Conservation (phyloP, 1,140 invertebrate genomes). For the Yoshiicerus persimilis region DNA sequence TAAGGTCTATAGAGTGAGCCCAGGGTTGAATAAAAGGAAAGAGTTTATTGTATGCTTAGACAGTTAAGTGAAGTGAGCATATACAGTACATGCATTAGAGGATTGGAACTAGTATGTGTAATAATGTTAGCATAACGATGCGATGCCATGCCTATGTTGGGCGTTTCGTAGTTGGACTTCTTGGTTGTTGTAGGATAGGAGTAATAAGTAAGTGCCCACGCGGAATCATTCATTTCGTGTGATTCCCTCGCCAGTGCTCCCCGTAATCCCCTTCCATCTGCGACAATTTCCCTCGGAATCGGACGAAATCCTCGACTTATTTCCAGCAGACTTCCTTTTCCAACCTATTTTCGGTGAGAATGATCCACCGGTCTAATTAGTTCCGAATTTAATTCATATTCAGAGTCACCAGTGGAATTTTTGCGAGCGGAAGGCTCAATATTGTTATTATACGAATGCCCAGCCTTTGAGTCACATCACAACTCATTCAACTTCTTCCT, state of each 20-base stretch:
- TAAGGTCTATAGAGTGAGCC: not conserved
- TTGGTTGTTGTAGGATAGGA: not conserved
- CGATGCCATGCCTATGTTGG: constrained; percentile 30
- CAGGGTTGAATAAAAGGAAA: not conserved
- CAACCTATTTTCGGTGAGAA: constrained; percentile 35
- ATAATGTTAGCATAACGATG: not conserved
- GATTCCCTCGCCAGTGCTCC: not conserved
- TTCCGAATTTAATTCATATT: not conserved
- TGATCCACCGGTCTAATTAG: not conserved
- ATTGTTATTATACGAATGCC: not conserved
- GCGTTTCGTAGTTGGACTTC: constrained; percentile 33
- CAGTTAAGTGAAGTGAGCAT: not conserved
- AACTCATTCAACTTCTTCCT: not conserved
- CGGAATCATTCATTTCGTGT: constrained; percentile 43
- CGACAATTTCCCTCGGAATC: constrained; percentile 25
- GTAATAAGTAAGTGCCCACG: constrained; percentile 39
- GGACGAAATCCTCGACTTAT: not conserved
- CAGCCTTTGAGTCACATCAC: not conserved
- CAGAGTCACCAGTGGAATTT: constrained; percentile 24
- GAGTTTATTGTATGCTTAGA: not conserved
- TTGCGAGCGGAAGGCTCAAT: constrained; percentile 41
- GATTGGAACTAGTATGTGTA: not conserved
- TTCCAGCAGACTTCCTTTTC: not conserved
- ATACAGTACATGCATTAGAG: not conserved
- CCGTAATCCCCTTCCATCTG: constrained; percentile 33